Evolutionary conservation across 2,113 vertebrate genomes (phyloP), one percentile per base, ranked within the genome.

Genomic region (Otus sunia): DNA sequence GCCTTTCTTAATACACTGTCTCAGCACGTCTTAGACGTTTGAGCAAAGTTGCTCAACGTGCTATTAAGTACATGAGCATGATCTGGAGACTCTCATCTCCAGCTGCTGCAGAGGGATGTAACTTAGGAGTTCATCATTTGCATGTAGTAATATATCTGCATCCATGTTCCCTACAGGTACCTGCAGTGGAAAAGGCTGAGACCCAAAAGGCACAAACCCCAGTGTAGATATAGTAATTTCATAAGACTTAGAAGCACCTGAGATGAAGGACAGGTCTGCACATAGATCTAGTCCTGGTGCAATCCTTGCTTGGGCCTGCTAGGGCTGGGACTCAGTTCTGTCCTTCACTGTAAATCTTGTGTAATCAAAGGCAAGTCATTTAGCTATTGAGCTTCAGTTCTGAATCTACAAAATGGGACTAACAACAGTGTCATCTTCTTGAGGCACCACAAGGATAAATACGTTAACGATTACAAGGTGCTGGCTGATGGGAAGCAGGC

Each of bases 371-470:
- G 60, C 66, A 89, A 89, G 73, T 84, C 22, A 50, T 87, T 86
- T 53, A 84, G 69, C 45, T 94, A 66, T 89, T 79, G 64, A 90
- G 75, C 86, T 93, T 97, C 86, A 88, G 73, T 81, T 96, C 74
- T 88, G 72, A 76, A 75, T 86, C 64, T 92, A n/a, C 90, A 86
- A 88, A 95, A 95, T 88, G 66, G 55, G 73, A 85, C 84, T 87
- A 95, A 95, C 88, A 97, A 81, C 88, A 93, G 73, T 96, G 92
- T 92, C 96, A 77, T 97, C 91, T 94, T 94, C 87, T 91, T 63
- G 89, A 95, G 84, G 86, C 83, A 94, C 81, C 74, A 76, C 77
- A 45, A 96, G 91, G 77, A 94, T 97, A 91, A 94, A 85, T 94
- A 89, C 79, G 74, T 92, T 95, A 94, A 97, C 3, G 81, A 91